Percentiles rank a stretch among this genome's conserved stretches.
phyloP scores from a whole-genome alignment of 1,140 invertebrate species.

The Aphaenogaster ashmeadi region DNA sequence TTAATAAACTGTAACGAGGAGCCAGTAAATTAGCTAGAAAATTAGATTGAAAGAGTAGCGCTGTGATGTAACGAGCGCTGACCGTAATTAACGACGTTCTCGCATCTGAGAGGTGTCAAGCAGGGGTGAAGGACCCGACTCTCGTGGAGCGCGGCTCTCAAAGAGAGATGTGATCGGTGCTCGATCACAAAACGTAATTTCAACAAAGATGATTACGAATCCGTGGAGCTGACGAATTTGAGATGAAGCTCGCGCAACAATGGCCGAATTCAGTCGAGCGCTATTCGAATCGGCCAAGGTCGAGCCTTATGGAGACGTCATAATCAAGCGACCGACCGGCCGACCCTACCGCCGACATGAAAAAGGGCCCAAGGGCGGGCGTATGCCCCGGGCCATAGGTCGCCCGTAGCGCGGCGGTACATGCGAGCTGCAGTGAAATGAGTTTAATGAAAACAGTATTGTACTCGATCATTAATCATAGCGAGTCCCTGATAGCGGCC shows the following conservation, averaged over 20 bases:
- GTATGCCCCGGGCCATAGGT: conserved; percentile 74
- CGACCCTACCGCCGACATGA: conserved; percentile 72
- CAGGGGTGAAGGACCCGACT: conserved; percentile 9
- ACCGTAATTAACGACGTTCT: conserved; percentile 62
- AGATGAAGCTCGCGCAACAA: conserved; percentile 65
- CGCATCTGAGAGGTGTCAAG: conserved; percentile 41
- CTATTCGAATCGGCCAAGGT: conserved; percentile 67
- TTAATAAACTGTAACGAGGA: conserved; percentile 35
- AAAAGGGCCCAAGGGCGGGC: conserved; percentile 77
- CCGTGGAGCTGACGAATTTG: conserved; percentile 36
- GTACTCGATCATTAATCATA: conserved; percentile 87
- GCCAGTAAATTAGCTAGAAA: conserved; percentile 63
- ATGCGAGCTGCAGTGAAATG: conserved; percentile 83
- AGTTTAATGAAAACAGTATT: conserved; percentile 88
- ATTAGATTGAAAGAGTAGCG: conserved; percentile 58
- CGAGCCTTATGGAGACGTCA: conserved; percentile 84
- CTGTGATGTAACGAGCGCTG: conserved; percentile 50
- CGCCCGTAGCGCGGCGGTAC: conserved; percentile 77
- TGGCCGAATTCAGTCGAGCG: conserved; percentile 72
- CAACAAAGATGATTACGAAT: conserved; percentile 61
- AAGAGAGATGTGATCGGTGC: conserved; percentile 52
- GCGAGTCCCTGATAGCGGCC: conserved; percentile 84
- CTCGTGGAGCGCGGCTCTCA: conserved; percentile 14
- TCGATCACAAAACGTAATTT: conserved; percentile 56
- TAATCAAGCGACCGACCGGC: conserved; percentile 81